Conservation (phyloP, 2,797 vertebrate species). For the Pseudocheirus occidentalis region DNA sequence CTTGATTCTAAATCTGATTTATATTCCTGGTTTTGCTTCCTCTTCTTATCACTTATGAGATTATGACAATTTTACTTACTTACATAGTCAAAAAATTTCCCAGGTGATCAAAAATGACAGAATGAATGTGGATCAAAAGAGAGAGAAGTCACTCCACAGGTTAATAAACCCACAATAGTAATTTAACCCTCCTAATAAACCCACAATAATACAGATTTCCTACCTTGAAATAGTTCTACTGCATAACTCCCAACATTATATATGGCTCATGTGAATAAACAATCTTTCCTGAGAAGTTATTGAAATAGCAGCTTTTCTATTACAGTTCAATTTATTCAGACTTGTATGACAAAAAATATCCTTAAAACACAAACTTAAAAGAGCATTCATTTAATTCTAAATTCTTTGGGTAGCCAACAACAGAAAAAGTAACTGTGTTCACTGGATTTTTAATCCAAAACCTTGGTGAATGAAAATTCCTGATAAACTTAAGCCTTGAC, state of each 20-base stretch:
- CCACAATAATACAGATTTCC: background rate
- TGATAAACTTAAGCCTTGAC: constrained; percentile 29
- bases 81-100: background rate
- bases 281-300: background rate
- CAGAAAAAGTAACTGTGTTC: background rate
- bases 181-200: background rate
- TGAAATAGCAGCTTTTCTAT: background rate
- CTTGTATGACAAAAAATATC: background rate
- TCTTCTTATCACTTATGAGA: constrained; percentile 9
- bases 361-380: background rate
- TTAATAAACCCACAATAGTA: background rate
- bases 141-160: background rate
- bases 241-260: background rate
- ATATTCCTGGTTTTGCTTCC: background rate
- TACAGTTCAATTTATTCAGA: background rate
- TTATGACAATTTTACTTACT: constrained; percentile 7
- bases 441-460: background rate
- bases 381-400: background rate
- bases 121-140: background rate
- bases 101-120: background rate
- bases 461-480: background rate
- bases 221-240: background rate
- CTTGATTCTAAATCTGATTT: background rate
- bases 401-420: background rate
- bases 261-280: background rate